Base-by-base conservation (phyloP, 2,113 vertebrate species). In the Machaerirhynchus nigripectus region DNA sequence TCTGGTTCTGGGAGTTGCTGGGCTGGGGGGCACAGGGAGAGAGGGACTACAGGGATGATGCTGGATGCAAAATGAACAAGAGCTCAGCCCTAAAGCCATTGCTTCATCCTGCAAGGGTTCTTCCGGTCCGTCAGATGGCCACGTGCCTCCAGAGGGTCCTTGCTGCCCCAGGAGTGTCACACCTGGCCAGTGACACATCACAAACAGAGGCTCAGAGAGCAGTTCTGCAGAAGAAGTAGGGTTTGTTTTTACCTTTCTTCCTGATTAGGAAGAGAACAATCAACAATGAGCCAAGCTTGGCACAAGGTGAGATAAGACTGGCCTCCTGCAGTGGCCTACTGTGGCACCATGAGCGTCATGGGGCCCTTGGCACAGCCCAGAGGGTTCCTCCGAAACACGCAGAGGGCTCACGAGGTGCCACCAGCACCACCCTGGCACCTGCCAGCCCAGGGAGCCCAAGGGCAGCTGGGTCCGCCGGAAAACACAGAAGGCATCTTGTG, bases 401-500 rank as follows among this genome's bases (percentile, higher is more conserved):
- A 35, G 55, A 69, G 26, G 31, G 40, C 28, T 93, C 71, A 80
- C 16, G 0, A 70, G 69, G 90, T 35, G 69, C 39, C 18, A 4
- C 42, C 3, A 8, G 68, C 64, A 56, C 52, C 28, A 6, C 20
- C n/a, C 44, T 2, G 16, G 63, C 35, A 86, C 35, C 55, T 9
- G 4, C 64, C 80, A 70, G 74, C 44, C 27, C 46, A 0, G 28
- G 40, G 59, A 56, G 52, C 73, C 74, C 47, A 35, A 0, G 22
- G 65, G 87, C 1, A 0, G 70, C 75, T 2, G 1, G n/a, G 61
- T 64, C 61, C 0, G 0, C 69, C 0, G 0, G 40, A 61, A 82
- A 89, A 75, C 1, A 9, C 77, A 44, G 84, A 68, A 81, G n/a
- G n/a, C 2, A 9, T 55, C 47, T 16, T 4, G 1, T 2, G 6